These are phyloP conservation scores for Nyctibius bracteatus DNA, from an alignment of 2,113 vertebrate species.

Conservation along the genomic window DNA sequence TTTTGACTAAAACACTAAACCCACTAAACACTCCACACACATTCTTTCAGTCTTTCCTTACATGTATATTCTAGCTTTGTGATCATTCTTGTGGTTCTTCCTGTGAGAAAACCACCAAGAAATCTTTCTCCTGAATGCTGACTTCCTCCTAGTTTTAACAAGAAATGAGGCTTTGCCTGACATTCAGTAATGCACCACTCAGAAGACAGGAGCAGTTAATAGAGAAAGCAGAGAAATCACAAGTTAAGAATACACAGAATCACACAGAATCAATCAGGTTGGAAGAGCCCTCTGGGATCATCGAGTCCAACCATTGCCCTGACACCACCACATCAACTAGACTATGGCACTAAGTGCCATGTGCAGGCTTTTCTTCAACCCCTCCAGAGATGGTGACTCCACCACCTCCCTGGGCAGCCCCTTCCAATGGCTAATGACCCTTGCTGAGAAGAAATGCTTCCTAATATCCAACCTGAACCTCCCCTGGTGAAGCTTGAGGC, in stretches of 20 bases:
- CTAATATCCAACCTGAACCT: too few relatives aligned
- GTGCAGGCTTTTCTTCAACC: too few relatives aligned
- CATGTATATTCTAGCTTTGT: background rate
- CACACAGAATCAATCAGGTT: too few relatives aligned
- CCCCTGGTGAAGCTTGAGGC: too few relatives aligned
- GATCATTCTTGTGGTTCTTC: background rate
- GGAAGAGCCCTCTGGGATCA: too few relatives aligned
- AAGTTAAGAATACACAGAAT: background rate
- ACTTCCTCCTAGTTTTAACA: background rate
- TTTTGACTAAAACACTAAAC: background rate
- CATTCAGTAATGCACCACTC: background rate
- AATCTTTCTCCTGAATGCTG: background rate
- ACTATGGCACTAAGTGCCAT: too few relatives aligned
- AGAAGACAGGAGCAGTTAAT: background rate
- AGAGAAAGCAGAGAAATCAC: background rate
- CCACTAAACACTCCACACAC: background rate
- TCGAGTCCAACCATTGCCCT: too few relatives aligned
- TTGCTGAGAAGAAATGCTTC: too few relatives aligned
- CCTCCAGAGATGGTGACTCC: too few relatives aligned
- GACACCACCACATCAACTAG: too few relatives aligned
- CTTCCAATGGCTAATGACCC: too few relatives aligned
- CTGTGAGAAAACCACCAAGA: background rate
- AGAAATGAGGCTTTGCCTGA: background rate
- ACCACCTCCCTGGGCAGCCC: too few relatives aligned
- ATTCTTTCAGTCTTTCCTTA: background rate